Base-by-base conservation (phyloP, 1,140 invertebrate species). In the Rhagoletis pomonella region DNA sequence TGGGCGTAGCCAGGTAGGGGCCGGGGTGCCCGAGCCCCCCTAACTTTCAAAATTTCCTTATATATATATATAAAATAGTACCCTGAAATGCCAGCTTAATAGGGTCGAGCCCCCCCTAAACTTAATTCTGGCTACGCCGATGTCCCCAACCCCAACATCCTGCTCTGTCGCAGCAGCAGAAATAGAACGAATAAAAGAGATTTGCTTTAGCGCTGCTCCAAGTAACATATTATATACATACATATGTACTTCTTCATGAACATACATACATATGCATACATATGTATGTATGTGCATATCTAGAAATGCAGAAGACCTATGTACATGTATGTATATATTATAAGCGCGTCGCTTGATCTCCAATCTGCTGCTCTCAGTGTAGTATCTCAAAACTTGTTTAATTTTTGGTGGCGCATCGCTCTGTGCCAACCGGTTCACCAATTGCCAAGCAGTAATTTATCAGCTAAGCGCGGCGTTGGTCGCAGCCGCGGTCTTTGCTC, bases 361-460 rank as follows among this genome's bases (percentile, higher is more conserved):
- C 50, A 62, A 60, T 42, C 42, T 55, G 29, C 17, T 42, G 55
- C 59, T 10, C 59, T 85, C 81, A 58, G 58, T 85, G 50, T 60
- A 58, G 50, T 60, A 58, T 55, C 81, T 85, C 59, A 55, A 62
- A 59, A 59, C 59, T 62, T 60, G 59, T 85, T 85, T 47, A 29
- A 39, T 60, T 62, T 60, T 85, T 58, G 55, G 55, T 44, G n/a
- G 19, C 58, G 55, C 29, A 4, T 73, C 10, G 12, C 29, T 58
- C 84, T 50, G 42, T 81, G 42, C 50, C 73, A 55, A 9, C 5
- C 14, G 6, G 10, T 88, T 85, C 87, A 88, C 87, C 87, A 88
- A 88, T 88, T 88, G 84, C 87, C 59, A 85, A 86, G 47, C 60
- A n/a, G 62, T 47, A 84, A 85, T 87, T 85, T 87, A 87, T 87